These are phyloP conservation scores for Agelastica alni DNA, from an alignment of 2,888 invertebrate species.

Conservation along the genomic window DNA sequence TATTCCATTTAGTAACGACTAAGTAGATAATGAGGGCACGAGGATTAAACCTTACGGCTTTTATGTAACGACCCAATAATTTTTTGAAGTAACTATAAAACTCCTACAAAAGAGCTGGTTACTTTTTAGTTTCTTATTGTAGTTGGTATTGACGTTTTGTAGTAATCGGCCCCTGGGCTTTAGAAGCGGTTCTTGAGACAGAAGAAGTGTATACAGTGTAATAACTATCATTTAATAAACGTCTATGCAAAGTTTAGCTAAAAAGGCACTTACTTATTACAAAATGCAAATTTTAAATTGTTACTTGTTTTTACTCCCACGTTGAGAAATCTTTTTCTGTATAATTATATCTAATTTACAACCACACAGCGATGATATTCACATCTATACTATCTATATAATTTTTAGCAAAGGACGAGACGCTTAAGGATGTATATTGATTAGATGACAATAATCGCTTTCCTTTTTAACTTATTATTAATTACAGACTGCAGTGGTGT, in stretches of 20 bases:
- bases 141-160: no score
- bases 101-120: no score
- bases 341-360: slow-evolving; percentile 14
- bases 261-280: slow-evolving; percentile 17
- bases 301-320: slow-evolving; percentile 16
- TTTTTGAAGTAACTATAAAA: no score
- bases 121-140: no score
- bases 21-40: no score
- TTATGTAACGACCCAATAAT: no score
- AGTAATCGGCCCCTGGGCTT: slow-evolving; percentile 3
- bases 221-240: slow-evolving; percentile 18
- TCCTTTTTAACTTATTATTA: background rate
- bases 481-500: background rate
- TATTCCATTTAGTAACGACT: no score
- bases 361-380: no score
- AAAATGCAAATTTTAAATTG: slow-evolving; percentile 17
- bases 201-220: slow-evolving; percentile 1
- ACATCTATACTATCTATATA: no score
- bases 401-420: background rate
- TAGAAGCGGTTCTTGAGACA: background rate
- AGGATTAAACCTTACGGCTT: no score
- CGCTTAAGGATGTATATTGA: background rate
- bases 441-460: background rate
- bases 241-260: slow-evolving; percentile 5
- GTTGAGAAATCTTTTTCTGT: slow-evolving; percentile 7